phyloP scores from a whole-genome alignment of 1,140 invertebrate genomes.

The Apocrypta bakeri region DNA sequence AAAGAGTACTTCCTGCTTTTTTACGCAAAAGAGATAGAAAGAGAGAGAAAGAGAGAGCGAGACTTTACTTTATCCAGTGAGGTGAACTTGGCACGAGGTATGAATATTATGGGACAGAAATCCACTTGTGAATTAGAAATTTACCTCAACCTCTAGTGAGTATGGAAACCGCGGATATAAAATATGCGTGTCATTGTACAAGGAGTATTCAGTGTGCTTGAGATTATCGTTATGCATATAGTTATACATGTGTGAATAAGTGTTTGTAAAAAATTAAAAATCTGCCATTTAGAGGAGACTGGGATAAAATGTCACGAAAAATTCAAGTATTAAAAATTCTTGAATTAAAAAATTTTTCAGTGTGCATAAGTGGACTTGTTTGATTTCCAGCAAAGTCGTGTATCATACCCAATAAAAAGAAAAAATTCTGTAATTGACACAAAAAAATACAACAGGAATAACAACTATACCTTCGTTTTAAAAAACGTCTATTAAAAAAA shows the following conservation, averaged over 20 bases:
- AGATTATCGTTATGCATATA: background rate
- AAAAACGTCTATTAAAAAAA: background rate
- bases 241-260: background rate
- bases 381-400: background rate
- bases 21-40: background rate
- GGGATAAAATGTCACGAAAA: slow-evolving; percentile 41
- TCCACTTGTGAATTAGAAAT: slow-evolving; percentile 32
- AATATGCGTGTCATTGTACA: slow-evolving; percentile 8
- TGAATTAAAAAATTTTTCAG: background rate
- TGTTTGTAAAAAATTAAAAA: slow-evolving; percentile 22
- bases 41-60: background rate
- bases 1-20: background rate
- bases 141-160: background rate
- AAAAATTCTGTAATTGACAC: background rate
- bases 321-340: slow-evolving; percentile 26
- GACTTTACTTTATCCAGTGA: slow-evolving; percentile 34
- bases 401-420: background rate
- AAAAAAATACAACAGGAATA: background rate
- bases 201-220: background rate
- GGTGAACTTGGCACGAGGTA: slow-evolving; percentile 37
- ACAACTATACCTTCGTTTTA: background rate
- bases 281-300: slow-evolving; percentile 40
- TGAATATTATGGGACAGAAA: slow-evolving; percentile 38
- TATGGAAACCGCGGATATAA: background rate
- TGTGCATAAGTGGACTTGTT: background rate